Evolutionary conservation across 2,888 invertebrate species (phyloP), one percentile per base, ranked within the genome.

Genomic region (Melangyna quadrimaculata): DNA sequence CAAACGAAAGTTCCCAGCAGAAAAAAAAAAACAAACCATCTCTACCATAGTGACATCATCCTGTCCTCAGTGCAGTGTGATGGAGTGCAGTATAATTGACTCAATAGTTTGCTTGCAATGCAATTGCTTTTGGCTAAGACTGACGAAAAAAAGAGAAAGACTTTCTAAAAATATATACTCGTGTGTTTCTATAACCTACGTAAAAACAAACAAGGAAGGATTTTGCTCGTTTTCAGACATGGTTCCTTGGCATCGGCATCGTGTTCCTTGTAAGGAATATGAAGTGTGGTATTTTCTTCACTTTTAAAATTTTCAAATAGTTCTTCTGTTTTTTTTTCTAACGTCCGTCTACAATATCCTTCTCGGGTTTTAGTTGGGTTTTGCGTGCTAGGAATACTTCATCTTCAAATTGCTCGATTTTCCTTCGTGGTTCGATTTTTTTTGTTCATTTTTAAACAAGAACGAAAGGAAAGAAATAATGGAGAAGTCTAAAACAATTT

Each of bases 311-410:
- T 53, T 63, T 63, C 35, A 57, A 65, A 51, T 61, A 77, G 37
- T 57, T 67, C 53, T 55, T 53, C 17, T 24, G 69, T 63, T 40
- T 35, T 35, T 19, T 57, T 19, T 19, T 6, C 7, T 7, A 29
- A 45, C 45, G 65, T 45, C 27, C 61, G 61, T 61, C 61, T 63
- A 45, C 29, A 65, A 65, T 65, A 65, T 65, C 65, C 65, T 65
- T 65, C 65, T 65, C 65, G 32, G 45, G 45, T 45, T 45, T 45
- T 45, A 65, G 65, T 57, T 61, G n/a, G 53, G 61, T 63, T 70
- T 63, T 78, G 77, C 78, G 81, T 82, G 81, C 77, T 65, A 57
- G 59, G 81, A 82, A 82, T 82, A 72, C 75, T 70, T 69, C 35
- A 63, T 80, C 67, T 69, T 63, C 22, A 70, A 70, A 74, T 73